Evolutionary conservation across 2,888 invertebrate species (phyloP), one percentile per base, ranked within the genome.

Genomic region (Erynnis tages): DNA sequence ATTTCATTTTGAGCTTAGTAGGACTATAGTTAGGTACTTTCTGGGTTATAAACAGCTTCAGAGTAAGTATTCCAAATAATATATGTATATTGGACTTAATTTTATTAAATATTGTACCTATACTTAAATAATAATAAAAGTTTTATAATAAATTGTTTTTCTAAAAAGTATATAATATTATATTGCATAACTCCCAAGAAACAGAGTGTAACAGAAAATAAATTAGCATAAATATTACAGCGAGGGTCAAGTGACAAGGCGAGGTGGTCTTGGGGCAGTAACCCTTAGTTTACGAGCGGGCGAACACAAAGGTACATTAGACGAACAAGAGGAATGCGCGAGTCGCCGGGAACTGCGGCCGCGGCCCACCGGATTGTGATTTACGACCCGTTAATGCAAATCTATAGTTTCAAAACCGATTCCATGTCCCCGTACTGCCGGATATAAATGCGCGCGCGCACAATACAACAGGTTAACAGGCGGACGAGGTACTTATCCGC

Each of bases 311-410:
- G 77, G 79, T 75, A 67, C 78, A 79, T 76, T 82, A 80, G 73
- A 66, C 69, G 72, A 74, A 76, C 76, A 80, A 78, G 79, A 78
- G 76, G 79, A 77, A 79, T 74, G 70, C 59, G 68, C 66, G 65
- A 69, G 67, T 68, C 65, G 69, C 67, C 66, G 66, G 66, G 67
- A 68, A 68, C 65, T 54, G 59, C 57, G 59, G 54, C 59, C 53
- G 52, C 57, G 66, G 65, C 68, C 63, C 66, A 58, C 65, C 62
- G 62, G 67, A 72, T 73, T 79, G 78, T 86, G 83, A 86, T 83
- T 86, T 83, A 86, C 72, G 80, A 71, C 65, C 71, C 66, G 73
- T 73, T 76, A 78, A 81, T 82, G 80, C 76, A 81, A 82, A 84
- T 79, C 74, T 79, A 77, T 79, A 71, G 71, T 66, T 76, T 62